These are phyloP conservation scores for Hycleus cichorii DNA, from an alignment of 1,140 invertebrate genomes.

Conservation along the genomic window DNA sequence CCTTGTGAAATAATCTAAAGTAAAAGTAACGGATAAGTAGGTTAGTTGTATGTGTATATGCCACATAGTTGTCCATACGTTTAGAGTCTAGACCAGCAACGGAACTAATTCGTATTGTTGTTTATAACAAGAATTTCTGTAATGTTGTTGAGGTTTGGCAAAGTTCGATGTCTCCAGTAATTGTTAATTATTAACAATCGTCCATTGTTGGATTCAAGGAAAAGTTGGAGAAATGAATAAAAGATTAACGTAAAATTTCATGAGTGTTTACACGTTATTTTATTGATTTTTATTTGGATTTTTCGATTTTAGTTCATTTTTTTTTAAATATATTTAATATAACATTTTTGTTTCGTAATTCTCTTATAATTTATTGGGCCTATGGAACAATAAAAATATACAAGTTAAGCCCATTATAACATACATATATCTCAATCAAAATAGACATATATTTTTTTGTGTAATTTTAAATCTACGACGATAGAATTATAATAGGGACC, in stretches of 20 bases:
- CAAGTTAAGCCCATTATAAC: slow-evolving; percentile 32
- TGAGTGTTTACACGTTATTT: slow-evolving; percentile 20
- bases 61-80: too few relatives aligned
- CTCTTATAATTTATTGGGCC: slow-evolving; percentile 14
- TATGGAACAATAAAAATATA: slow-evolving; percentile 38
- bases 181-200: too few relatives aligned
- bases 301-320: too few relatives aligned
- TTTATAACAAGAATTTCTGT: too few relatives aligned
- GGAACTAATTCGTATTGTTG: not conserved
- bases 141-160: too few relatives aligned
- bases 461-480: slow-evolving; percentile 13
- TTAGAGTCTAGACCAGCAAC: slow-evolving; percentile 8
- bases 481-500: slow-evolving; percentile 8
- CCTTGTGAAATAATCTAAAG: slow-evolving; percentile 8
- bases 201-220: not conserved
- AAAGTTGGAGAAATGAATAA: slow-evolving; percentile 1
- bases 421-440: slow-evolving; percentile 38
- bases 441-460: slow-evolving; percentile 31
- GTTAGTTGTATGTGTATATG: too few relatives aligned
- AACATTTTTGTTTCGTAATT: slow-evolving; percentile 27
- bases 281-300: slow-evolving; percentile 30
- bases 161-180: too few relatives aligned
- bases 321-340: not conserved
- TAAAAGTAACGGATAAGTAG: slow-evolving; percentile 7
- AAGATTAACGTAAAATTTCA: slow-evolving; percentile 3